Evolutionary conservation across 2,888 invertebrate genomes (phyloP).

Genomic region (Acleris holmiana): DNA sequence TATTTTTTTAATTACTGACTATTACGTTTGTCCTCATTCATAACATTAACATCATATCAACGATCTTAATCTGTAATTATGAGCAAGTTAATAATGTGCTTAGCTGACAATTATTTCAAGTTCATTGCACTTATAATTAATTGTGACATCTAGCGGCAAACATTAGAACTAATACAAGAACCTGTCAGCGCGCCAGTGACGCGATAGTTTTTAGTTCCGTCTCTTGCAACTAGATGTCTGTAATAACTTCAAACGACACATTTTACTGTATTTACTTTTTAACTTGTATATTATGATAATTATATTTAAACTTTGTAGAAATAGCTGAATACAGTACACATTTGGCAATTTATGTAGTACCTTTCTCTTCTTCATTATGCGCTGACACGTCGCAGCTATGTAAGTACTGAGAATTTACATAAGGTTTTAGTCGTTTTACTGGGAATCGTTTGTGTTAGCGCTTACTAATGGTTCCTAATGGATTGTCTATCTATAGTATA

Average conservation of each 20-base stretch:
- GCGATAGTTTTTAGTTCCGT: neutral
- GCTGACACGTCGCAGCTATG: conserved; percentile 9
- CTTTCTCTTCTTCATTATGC: conserved; percentile 22
- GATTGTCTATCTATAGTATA: neutral
- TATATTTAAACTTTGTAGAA: neutral
- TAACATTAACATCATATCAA: neutral
- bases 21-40: neutral
- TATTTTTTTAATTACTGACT: neutral
- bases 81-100: neutral
- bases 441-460: conserved; percentile 14
- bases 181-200: neutral
- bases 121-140: conserved; percentile 13
- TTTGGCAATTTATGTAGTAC: conserved; percentile 2
- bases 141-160: neutral
- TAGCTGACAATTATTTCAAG: conserved; percentile 4
- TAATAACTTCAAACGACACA: neutral
- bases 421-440: conserved; percentile 28
- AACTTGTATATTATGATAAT: neutral
- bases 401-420: neutral
- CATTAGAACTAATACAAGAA: neutral
- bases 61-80: neutral
- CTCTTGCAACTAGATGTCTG: conserved; percentile 22
- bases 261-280: no score
- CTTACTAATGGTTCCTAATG: conserved; percentile 30
- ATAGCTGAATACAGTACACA: neutral